Base-by-base conservation (phyloP, 2,888 invertebrate genomes). In the Stegana nigrithorax region DNA sequence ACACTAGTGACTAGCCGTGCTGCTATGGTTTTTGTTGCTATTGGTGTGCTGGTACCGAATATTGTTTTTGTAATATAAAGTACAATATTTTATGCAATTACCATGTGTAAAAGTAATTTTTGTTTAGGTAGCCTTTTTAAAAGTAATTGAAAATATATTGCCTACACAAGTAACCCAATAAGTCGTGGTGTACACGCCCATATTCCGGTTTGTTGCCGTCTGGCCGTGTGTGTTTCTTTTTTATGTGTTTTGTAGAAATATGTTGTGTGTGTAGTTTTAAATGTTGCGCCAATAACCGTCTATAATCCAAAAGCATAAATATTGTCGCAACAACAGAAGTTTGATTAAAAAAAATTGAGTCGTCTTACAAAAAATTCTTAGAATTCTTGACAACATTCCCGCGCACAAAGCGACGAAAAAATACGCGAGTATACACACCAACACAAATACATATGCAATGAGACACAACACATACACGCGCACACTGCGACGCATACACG, bases 361-460 rank as follows among this genome's bases (percentile, higher is more conserved):
- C 29, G 19, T 59, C 14, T 72, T 57, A 68, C 65, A 66, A 69
- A 70, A 75, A 80, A 81, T 80, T 80, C 80, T 76, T 72, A 73
- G 80, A 80, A 80, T 80, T 80, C 81, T 78, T 78, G 71, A 69
- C 78, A 77, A 72, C 80, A 81, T 80, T 80, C 80, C 80, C 74
- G 76, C 73, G 77, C 73, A 60, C 65, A 45, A 56, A 42, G 42
- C 19, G 39, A 29, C 32, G 19, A 58, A 59, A 60, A 60, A 60
- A n/a, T 58, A 27, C 44, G 44, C 58, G 27, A 60, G 60, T 60
- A 42, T 60, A 60, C 51, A 60, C 59, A 62, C 42, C 21, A 56
- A 55, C 57, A 64, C 50, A 19, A 32, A 53, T 55, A 70, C 68
- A 69, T 66, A 63, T 67, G 67, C 66, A 71, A n/a, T n/a, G n/a